Evolutionary conservation across 2,113 vertebrate species (phyloP), one percentile per base, ranked within the genome.

Genomic region (Sardina pilchardus): DNA sequence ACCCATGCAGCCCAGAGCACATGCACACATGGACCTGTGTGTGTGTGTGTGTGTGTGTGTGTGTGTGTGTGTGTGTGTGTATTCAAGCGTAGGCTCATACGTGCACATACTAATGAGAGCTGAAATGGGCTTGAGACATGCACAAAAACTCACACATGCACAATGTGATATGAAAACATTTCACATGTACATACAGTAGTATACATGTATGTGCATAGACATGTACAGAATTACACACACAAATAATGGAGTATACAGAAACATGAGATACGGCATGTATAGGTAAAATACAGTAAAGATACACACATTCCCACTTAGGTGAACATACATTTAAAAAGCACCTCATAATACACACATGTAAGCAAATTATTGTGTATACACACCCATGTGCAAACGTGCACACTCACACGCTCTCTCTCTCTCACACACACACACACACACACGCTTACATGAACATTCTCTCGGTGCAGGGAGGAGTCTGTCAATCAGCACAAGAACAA

Each of bases 401-500:
- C 53, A 21, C 53, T 21, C 53, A 59, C 53, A 59, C 53, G 6
- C 53, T 14, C 53, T 14, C 53, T 1, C 59, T 4, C 59, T 34
- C n/a, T 10, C 63, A 47, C 67, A 10, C 16, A 24, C 0, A n/a
- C 17, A 81, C 30, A 45, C 85, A 84, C 6, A 83, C 34, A 45
- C 44, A 50, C 44, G 26, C 78, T 53, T 50, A 34, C 82, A 75
- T 45, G 63, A 39, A 63, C 6, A 34, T 14, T 42, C 71, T 75
- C 78, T 36, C 63, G 4, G 71, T 17, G 84, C 83, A 91, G 12
- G 89, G 92, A 93, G 93, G 92, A 92, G 93, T 82, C 91, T 88
- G 82, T 94, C 94, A 89, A 82, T 94, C 94, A 93, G 85, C 91
- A 88, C 86, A 36, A 89, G 91, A 90, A 90, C 91, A 89, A 93